phyloP scores from a whole-genome alignment of 2,888 invertebrate genomes.

The Hirtodrosophila duncani region DNA sequence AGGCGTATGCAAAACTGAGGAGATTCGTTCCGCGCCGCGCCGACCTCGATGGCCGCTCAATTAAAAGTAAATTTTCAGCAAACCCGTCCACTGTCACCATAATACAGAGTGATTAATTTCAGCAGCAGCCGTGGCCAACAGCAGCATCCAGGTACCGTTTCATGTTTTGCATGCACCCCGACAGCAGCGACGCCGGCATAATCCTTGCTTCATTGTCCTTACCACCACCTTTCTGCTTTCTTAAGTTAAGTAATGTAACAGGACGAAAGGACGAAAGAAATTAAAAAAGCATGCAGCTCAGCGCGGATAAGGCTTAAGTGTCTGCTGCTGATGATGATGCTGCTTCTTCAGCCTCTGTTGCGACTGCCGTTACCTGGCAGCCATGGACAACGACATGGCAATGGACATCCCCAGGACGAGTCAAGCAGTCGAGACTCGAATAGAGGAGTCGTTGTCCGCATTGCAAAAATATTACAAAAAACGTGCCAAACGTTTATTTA shows the following conservation, averaged over 20 bases:
- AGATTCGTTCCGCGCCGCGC: too few species aligned
- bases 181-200: slow-evolving; percentile 61
- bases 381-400: slow-evolving; percentile 10
- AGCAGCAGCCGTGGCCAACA: slow-evolving; percentile 46
- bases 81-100: slow-evolving; percentile 11
- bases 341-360: too few species aligned
- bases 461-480: slow-evolving; percentile 62
- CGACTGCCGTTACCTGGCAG: slow-evolving; percentile 31
- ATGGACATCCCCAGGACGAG: slow-evolving; percentile 1
- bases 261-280: slow-evolving; percentile 45
- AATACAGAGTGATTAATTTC: slow-evolving; percentile 62
- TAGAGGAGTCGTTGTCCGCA: slow-evolving; percentile 18
- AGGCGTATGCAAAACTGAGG: slow-evolving; percentile 11
- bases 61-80: slow-evolving; percentile 31
- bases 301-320: slow-evolving; percentile 63
- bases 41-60: slow-evolving; percentile 24
- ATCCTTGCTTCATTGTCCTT: slow-evolving; percentile 47
- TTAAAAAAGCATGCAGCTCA: slow-evolving; percentile 34
- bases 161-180: slow-evolving; percentile 52
- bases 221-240: slow-evolving; percentile 15
- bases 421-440: background rate
- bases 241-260: slow-evolving; percentile 55
- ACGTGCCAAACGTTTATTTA: slow-evolving; percentile 75
- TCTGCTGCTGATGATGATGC: too few species aligned
- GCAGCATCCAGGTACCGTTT: background rate